phyloP scores from a whole-genome alignment of 35 echinoderm and acorn worm species.

The Holothuria glaberrima region DNA sequence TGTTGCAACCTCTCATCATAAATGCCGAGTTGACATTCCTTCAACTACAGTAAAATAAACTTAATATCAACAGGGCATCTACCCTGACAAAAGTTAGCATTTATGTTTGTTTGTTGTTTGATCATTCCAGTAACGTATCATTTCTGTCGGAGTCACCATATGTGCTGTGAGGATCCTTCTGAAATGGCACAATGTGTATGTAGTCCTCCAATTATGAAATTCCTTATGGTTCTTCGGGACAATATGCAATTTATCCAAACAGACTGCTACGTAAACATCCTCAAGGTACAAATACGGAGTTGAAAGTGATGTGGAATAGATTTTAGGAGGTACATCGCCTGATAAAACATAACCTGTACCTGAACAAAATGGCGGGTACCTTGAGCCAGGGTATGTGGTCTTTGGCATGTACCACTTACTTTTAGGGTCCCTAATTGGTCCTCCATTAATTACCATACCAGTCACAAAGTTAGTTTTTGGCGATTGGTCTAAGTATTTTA shows the following conservation, averaged over 20 bases:
- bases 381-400: constrained; percentile 76
- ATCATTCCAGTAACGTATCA: constrained; percentile 91
- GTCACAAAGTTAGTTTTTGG: constrained; percentile 61
- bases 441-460: constrained; percentile 85
- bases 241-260: constrained; percentile 76
- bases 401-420: constrained; percentile 99
- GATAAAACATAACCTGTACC: constrained; percentile 96
- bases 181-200: constrained; percentile 87
- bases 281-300: constrained; percentile 88
- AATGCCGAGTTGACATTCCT: too few species aligned
- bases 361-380: constrained; percentile 93
- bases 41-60: too few species aligned
- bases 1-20: too few species aligned
- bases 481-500: constrained; percentile 48
- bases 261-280: constrained; percentile 86
- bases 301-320: constrained; percentile 74
- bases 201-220: constrained; percentile 95
- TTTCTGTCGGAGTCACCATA: constrained; percentile 91
- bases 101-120: constrained; percentile 63
- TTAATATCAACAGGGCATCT: too few species aligned
- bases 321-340: constrained; percentile 66
- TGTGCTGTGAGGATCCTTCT: constrained; percentile 89
- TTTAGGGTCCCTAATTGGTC: constrained; percentile 92
- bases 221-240: constrained; percentile 74
- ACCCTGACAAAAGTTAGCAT: not conserved